A percentile compares a stretch with the other conserved stretches of the same genome.
These are phyloP conservation scores for Steinernema khuongi DNA, from an alignment of 1,140 invertebrate species.

Conservation along the genomic window DNA sequence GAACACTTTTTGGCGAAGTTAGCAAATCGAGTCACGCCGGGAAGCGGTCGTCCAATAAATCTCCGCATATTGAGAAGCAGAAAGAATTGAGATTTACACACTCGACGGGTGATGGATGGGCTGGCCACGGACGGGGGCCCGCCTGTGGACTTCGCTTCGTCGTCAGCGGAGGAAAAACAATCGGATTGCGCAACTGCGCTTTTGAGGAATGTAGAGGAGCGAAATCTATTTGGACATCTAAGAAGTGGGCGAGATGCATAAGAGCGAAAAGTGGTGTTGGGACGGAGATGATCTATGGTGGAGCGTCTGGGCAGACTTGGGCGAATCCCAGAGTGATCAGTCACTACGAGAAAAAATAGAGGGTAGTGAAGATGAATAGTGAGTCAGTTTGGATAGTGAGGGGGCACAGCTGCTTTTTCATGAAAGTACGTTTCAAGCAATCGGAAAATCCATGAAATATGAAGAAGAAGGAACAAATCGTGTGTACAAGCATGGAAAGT, in stretches of 20 bases:
- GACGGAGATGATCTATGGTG: not conserved
- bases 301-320: not conserved
- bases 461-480: too few species aligned
- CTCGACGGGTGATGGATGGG: slow-evolving; percentile 14
- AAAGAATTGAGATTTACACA: slow-evolving; percentile 15
- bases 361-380: not conserved
- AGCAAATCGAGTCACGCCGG: not conserved
- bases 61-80: slow-evolving; percentile 10
- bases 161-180: not conserved
- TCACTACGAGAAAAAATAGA: not conserved
- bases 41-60: not conserved
- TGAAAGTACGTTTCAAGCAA: too few species aligned
- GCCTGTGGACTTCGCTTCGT: not conserved
- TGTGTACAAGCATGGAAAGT: too few species aligned
- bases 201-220: not conserved
- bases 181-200: not conserved
- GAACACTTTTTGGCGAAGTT: not conserved
- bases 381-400: too few species aligned
- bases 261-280: not conserved
- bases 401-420: too few species aligned
- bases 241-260: not conserved
- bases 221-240: not conserved
- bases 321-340: slow-evolving; percentile 5
- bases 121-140: not conserved
- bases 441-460: too few species aligned